Evolutionary conservation across 2,888 invertebrate genomes (phyloP).

Genomic region (Scrobipalpa costella): DNA sequence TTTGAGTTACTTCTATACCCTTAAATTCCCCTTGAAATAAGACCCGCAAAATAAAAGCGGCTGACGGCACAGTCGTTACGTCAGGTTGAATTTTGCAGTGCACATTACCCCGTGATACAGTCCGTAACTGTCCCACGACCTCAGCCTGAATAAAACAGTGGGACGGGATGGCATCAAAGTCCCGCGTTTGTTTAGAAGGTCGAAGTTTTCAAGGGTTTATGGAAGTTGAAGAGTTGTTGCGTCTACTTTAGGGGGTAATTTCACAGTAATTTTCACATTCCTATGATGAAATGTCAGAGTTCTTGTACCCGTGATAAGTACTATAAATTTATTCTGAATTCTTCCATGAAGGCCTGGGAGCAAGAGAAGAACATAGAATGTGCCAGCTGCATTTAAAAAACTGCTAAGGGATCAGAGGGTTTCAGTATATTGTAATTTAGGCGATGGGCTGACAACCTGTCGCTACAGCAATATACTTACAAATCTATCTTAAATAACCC

Average conservation of each 20-base stretch:
- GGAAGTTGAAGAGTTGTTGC: not conserved
- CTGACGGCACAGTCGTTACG: constrained; percentile 21
- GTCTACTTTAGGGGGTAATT: not conserved
- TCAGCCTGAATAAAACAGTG: constrained; percentile 30
- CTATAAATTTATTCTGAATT: too few relatives aligned
- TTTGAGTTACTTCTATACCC: too few relatives aligned
- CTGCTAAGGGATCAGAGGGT: too few relatives aligned
- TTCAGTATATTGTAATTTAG: too few relatives aligned
- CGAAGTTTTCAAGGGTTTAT: constrained; percentile 3
- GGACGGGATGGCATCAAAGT: constrained; percentile 13
- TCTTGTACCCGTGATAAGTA: too few relatives aligned
- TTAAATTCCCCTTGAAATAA: not conserved
- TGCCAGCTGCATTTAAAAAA: too few relatives aligned
- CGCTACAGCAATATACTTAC: too few relatives aligned
- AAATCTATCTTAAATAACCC: too few relatives aligned
- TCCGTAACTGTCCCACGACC: not conserved
- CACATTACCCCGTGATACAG: constrained; percentile 26
- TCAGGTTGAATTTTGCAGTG: constrained; percentile 31
- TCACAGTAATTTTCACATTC: not conserved
- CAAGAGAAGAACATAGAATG: too few relatives aligned
- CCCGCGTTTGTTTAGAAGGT: not conserved
- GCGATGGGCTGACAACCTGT: too few relatives aligned
- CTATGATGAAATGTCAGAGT: not conserved
- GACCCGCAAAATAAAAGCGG: constrained; percentile 20
- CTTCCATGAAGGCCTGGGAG: too few relatives aligned